Percentiles rank a stretch among this genome's conserved stretches.
These are phyloP conservation scores for Lontra canadensis DNA, from an alignment of 2,113 vertebrate genomes.

Conservation along the genomic window DNA sequence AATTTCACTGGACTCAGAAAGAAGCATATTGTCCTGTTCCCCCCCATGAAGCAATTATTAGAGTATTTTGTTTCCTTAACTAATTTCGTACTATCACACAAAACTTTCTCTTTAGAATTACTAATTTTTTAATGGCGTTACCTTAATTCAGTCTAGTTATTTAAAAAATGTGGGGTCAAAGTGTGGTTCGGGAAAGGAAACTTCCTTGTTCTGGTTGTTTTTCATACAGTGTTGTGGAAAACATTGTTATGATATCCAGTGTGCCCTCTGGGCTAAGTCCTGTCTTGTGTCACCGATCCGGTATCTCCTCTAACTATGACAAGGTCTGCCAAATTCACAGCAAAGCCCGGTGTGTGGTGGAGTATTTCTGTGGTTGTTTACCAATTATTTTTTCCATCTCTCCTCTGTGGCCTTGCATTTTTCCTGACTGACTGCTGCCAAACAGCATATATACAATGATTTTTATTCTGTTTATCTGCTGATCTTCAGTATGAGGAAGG, in stretches of 20 bases:
- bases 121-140: not conserved
- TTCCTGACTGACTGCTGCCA: not conserved
- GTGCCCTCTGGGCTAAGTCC: not conserved
- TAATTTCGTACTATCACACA: not conserved
- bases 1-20: not conserved
- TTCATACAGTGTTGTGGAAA: not conserved
- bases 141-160: not conserved
- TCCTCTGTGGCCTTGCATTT: not conserved
- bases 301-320: not conserved
- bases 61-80: not conserved
- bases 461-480: not conserved
- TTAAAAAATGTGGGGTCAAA: not conserved
- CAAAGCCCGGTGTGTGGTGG: not conserved
- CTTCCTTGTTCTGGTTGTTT: not conserved
- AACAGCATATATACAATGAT: not conserved
- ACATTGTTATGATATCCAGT: not conserved
- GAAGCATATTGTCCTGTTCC: not conserved
- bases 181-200: not conserved
- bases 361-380: not conserved
- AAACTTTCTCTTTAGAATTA: not conserved
- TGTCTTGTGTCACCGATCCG: not conserved
- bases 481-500: not conserved
- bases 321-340: not conserved
- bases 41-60: not conserved
- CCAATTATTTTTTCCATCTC: not conserved